phyloP scores from a whole-genome alignment of 1,140 invertebrate species.

The Orius insidiosus region DNA sequence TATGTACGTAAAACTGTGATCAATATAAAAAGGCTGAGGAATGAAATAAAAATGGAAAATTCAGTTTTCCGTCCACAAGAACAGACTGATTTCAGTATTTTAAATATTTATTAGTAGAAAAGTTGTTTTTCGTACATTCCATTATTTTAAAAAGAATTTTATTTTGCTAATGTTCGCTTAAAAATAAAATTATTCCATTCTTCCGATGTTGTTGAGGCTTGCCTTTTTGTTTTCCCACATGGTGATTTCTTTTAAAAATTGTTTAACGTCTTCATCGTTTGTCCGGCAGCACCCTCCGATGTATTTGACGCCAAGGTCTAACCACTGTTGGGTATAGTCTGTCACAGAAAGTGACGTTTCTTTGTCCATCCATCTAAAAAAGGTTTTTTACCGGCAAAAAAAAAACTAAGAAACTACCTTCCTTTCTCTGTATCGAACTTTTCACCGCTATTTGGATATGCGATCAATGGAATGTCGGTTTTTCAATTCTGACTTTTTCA shows the following conservation, averaged over 20 bases:
- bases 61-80: too few species aligned
- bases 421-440: constrained; percentile 8
- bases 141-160: too few species aligned
- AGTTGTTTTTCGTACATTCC: too few species aligned
- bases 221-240: neutral
- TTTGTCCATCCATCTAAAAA: constrained; percentile 35
- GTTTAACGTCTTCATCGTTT: constrained; percentile 38
- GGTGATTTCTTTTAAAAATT: constrained; percentile 1
- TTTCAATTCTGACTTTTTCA: constrained; percentile 27
- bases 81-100: too few species aligned
- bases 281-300: constrained; percentile 63
- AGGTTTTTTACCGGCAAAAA: neutral
- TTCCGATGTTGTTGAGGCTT: too few species aligned
- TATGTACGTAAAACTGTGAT: neutral
- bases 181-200: too few species aligned
- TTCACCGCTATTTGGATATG: constrained; percentile 59
- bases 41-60: too few species aligned
- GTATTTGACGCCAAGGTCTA: constrained; percentile 46
- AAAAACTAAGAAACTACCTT: constrained; percentile 6
- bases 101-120: too few species aligned
- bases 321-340: constrained; percentile 46
- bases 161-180: too few species aligned
- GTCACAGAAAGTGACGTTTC: constrained; percentile 34
- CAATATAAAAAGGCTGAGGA: too few species aligned
- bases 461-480: constrained; percentile 38